Evolutionary conservation across 1,140 invertebrate genomes (phyloP).

Genomic region (Brachionus plicatilis): DNA sequence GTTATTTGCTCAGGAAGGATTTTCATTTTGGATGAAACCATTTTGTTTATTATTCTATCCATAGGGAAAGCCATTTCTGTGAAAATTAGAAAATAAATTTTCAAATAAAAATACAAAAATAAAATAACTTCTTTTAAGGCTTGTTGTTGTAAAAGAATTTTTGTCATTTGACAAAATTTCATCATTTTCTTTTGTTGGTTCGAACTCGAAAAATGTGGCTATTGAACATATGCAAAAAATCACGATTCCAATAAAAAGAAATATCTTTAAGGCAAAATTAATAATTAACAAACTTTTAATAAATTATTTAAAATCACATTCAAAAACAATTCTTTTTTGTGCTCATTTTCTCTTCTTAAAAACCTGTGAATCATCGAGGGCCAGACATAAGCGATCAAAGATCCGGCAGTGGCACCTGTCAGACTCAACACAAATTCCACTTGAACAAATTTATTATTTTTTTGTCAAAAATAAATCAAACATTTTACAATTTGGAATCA

Average conservation of each 20-base stretch:
- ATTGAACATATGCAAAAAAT: constrained; percentile 14
- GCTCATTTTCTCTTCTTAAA: neutral
- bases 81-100: too few species aligned
- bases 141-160: neutral
- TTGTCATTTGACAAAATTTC: neutral
- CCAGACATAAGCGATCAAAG: constrained; percentile 84
- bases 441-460: constrained; percentile 42
- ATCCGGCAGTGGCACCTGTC: constrained; percentile 86
- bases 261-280: neutral
- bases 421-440: constrained; percentile 87
- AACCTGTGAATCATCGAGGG: constrained; percentile 65
- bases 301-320: neutral
- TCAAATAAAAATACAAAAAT: neutral
- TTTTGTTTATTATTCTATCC: neutral
- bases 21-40: neutral
- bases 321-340: neutral
- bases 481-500: constrained; percentile 57
- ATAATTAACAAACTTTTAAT: neutral
- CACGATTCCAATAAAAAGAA: constrained; percentile 2
- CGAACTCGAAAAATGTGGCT: constrained; percentile 27
- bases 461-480: neutral
- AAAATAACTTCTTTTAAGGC: neutral
- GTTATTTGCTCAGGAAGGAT: neutral
- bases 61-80: neutral
- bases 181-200: constrained; percentile 35